Conservation (phyloP, 2,797 vertebrate genomes). For the Centroberyx gerrardi region DNA sequence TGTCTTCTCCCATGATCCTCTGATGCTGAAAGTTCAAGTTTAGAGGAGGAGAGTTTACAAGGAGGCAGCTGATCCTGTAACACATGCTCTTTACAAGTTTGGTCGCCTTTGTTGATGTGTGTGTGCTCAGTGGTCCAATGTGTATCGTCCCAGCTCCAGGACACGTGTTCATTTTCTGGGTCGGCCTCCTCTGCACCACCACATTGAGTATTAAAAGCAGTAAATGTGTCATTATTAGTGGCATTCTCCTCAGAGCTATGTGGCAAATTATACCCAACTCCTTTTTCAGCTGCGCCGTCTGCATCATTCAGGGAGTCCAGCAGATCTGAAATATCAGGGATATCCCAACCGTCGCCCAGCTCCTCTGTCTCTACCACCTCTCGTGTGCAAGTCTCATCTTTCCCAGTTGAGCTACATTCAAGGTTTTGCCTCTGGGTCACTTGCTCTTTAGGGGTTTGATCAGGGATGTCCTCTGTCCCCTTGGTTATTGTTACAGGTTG, state of each 20-base stretch:
- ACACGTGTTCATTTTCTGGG: constrained; percentile 64
- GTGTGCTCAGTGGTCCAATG: constrained; percentile 75
- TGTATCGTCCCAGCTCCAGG: constrained; percentile 83
- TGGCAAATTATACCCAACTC: constrained; percentile 16
- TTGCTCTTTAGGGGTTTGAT: constrained; percentile 29
- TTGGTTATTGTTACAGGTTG: constrained; percentile 42
- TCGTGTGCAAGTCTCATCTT: constrained; percentile 1
- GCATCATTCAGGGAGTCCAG: constrained; percentile 78
- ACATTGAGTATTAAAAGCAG: constrained; percentile 21
- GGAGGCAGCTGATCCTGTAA: constrained; percentile 60
- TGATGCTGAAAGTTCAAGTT: constrained; percentile 29
- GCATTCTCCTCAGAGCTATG: constrained; percentile 10
- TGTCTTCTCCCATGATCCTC: constrained; percentile 37
- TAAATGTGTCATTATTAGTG: background rate
- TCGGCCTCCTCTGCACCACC: constrained; percentile 38
- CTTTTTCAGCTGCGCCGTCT: constrained; percentile 46
- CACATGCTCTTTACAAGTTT: constrained; percentile 57
- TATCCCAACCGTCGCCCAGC: constrained; percentile 81
- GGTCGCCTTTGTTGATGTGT: constrained; percentile 49
- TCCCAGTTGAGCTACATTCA: constrained; percentile 9
- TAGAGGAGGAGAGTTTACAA: constrained; percentile 37
- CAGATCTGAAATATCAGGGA: constrained; percentile 87
- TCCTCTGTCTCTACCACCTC: constrained; percentile 41
- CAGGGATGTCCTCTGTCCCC: constrained; percentile 37
- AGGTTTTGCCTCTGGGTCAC: constrained; percentile 18